Conservation (phyloP, 2,113 vertebrate species). For the Macquaria australasica region DNA sequence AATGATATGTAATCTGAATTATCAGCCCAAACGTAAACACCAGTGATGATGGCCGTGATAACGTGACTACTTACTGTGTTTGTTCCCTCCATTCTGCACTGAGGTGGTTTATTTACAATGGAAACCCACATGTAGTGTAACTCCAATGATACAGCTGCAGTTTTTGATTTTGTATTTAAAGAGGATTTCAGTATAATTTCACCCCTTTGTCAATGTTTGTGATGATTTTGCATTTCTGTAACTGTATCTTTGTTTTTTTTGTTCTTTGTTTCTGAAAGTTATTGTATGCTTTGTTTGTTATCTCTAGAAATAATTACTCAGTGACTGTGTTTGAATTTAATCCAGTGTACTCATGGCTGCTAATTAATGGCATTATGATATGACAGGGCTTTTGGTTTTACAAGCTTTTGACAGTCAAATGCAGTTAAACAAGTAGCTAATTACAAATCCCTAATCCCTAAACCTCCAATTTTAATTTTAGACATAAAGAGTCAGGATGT, state of each 20-base stretch:
- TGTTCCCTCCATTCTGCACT: background rate
- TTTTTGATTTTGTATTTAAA: background rate
- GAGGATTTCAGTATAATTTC: background rate
- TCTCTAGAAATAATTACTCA: background rate
- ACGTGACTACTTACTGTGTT: background rate
- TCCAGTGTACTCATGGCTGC: background rate
- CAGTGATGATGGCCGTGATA: background rate
- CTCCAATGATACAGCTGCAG: background rate
- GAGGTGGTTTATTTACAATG: background rate
- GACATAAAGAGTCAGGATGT: background rate
- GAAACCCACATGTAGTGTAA: too few relatives aligned
- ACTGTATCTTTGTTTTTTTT: background rate
- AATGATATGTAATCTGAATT: background rate
- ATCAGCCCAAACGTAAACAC: background rate
- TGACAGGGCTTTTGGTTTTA: background rate
- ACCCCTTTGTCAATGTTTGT: background rate
- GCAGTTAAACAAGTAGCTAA: too few relatives aligned
- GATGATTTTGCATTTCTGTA: background rate
- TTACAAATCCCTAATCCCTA: background rate
- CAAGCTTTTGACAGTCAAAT: background rate
- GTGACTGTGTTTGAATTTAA: background rate
- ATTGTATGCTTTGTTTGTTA: background rate
- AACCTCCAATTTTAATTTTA: too few relatives aligned
- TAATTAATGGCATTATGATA: background rate
- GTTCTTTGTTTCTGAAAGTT: background rate